Percentiles rank a stretch among this genome's conserved stretches.
Evolutionary conservation across 2,113 vertebrate species (phyloP).

Genomic region (Pelecanoides urinatrix): DNA sequence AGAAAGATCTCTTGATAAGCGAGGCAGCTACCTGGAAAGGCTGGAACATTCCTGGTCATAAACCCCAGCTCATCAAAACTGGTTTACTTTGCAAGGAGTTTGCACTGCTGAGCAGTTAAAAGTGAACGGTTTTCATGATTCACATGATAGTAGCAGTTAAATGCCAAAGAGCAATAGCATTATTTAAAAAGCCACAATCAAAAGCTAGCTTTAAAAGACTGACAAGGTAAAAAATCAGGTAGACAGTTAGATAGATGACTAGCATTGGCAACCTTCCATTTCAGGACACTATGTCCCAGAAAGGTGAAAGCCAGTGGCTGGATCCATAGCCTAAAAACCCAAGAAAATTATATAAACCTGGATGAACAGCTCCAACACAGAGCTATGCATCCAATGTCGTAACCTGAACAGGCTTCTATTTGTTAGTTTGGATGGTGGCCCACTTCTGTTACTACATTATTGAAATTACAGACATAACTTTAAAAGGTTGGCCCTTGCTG

Average conservation of each 20-base stretch:
- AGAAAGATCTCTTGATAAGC: neutral
- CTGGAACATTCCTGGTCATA: neutral
- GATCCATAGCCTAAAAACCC: neutral
- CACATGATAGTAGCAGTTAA: neutral
- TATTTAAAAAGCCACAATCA: neutral
- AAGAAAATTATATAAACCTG: neutral
- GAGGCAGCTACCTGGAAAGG: neutral
- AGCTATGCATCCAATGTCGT: rapidly evolving
- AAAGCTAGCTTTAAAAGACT: neutral
- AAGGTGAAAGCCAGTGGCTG: neutral
- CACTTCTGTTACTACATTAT: neutral
- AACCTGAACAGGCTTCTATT: neutral
- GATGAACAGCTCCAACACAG: neutral
- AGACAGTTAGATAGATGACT: neutral
- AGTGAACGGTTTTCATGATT: neutral
- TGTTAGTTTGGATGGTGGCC: neutral
- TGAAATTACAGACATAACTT: neutral
- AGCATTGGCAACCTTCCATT: neutral
- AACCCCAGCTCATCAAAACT: neutral
- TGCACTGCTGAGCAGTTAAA: neutral
- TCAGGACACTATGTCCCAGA: neutral
- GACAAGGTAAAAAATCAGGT: neutral
- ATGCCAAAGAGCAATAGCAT: neutral
- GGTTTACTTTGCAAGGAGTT: neutral
- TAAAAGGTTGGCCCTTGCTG: neutral